These are phyloP conservation scores for Sciurus niger DNA, from an alignment of 2,113 vertebrate species.

Conservation along the genomic window DNA sequence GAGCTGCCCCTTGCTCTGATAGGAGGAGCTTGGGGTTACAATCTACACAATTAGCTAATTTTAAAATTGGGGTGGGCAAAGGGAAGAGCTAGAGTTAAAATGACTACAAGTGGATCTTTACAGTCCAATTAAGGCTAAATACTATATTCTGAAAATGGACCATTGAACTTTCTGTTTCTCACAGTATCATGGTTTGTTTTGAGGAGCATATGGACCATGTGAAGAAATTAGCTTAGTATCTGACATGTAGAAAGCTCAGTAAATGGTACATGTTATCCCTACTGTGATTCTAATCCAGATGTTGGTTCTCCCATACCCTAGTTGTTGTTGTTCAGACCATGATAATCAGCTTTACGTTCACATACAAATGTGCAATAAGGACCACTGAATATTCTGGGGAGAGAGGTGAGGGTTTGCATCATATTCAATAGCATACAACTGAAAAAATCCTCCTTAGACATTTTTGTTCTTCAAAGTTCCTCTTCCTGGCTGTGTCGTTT, in stretches of 20 bases:
- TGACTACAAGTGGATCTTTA: too few relatives aligned
- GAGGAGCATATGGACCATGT: neutral
- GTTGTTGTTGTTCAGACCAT: too few relatives aligned
- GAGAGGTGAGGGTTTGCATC: neutral
- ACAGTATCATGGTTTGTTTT: too few relatives aligned
- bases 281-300: neutral
- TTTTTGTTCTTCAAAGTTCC: neutral
- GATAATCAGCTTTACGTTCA: neutral
- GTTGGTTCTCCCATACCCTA: too few relatives aligned
- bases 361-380: neutral
- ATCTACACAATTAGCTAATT: too few relatives aligned
- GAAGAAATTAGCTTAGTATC: neutral
- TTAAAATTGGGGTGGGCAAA: too few relatives aligned
- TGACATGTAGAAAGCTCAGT: neutral
- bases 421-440: neutral
- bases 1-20: too few relatives aligned
- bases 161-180: too few relatives aligned
- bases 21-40: too few relatives aligned
- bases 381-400: neutral
- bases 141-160: too few relatives aligned
- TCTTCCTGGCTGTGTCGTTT: neutral
- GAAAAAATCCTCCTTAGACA: neutral
- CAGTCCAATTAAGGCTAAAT: too few relatives aligned
- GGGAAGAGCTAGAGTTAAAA: too few relatives aligned
- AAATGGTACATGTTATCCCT: neutral